These are phyloP conservation scores for Lepidurus couesii DNA, from an alignment of 1,140 invertebrate genomes.

Conservation along the genomic window DNA sequence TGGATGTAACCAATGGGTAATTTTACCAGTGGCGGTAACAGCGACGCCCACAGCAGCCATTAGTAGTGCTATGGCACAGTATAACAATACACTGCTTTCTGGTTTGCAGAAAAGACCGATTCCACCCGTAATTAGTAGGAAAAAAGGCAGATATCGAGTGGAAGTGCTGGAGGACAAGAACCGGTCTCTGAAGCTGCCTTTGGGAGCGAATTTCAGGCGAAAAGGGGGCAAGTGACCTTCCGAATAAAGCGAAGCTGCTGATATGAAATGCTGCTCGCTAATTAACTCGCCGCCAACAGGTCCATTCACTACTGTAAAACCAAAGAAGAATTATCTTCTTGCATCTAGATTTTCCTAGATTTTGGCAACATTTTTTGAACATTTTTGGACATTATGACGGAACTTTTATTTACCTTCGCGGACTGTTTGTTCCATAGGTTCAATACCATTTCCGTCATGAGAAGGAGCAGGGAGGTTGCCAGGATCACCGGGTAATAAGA, in stretches of 20 bases:
- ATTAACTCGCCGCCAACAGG: slow-evolving; percentile 31
- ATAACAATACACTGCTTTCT: background rate
- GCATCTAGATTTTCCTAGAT: background rate
- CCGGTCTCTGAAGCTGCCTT: background rate
- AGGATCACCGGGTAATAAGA: background rate
- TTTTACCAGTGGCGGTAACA: background rate
- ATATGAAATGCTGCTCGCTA: slow-evolving; percentile 33
- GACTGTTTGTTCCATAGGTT: background rate
- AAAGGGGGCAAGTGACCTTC: slow-evolving; percentile 29
- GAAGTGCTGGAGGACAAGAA: background rate
- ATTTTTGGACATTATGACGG: no score
- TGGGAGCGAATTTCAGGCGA: background rate
- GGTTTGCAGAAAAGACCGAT: background rate
- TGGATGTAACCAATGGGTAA: no score
- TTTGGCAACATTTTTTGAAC: background rate
- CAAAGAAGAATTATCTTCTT: slow-evolving; percentile 9
- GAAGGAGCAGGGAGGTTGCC: background rate
- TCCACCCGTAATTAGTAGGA: background rate
- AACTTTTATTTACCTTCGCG: background rate
- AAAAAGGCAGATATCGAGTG: background rate
- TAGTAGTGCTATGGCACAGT: slow-evolving; percentile 6
- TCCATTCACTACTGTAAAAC: background rate
- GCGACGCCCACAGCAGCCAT: background rate
- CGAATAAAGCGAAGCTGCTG: slow-evolving; percentile 29
- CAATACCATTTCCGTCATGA: background rate